Evolutionary conservation across 2,797 vertebrate genomes (phyloP), one percentile per base, ranked within the genome.

Genomic region (Phataginus tricuspis): DNA sequence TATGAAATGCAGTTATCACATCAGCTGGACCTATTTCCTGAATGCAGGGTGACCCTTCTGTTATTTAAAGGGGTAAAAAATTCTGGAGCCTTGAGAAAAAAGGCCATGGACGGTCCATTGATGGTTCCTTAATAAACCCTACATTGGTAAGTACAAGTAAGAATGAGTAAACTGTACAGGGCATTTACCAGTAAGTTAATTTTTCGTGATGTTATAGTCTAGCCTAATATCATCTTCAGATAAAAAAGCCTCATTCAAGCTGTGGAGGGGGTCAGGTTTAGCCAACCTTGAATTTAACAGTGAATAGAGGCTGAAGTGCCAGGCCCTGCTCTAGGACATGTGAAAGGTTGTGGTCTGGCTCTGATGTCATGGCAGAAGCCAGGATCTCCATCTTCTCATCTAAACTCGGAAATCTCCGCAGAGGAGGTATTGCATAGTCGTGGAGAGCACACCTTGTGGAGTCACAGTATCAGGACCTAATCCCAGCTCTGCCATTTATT

Each of bases 1-100:
- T 25, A 4, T 21, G 96, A 93, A 90, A 99, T 99, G 99, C 97
- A 99, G 92, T 63, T 98, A 4, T 99, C 98, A 4, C 98, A 98
- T 2, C 91, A 91, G 10, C 97, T 99, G n/a, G 99, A 99, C 96
- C 98, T 99, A 61, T 99, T 99, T 96, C 99, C 99, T 0, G 99
- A 97, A 9, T 97, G 96, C 77, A 97, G 16, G 0, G 99, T 99
- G 42, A 99, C 99, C 0, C 99, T 99, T 25, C 92, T 99, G 8
- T 98, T 99, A 79, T 99, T 99, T 89, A 98, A 96, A 97, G 98
- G 98, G 66, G 99, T 99, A 3, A 99, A 97, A 97, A 99, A 99
- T 59, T 98, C 99, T 5, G 98, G 98, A 2, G 98, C 98, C 4
- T 94, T 99, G 42, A 98, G 99, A 59, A 98, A 98, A 78, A 99